A percentile compares a stretch with the other conserved stretches of the same genome.
Conservation (phyloP, 2,113 vertebrate species). For the Talpa occidentalis region DNA sequence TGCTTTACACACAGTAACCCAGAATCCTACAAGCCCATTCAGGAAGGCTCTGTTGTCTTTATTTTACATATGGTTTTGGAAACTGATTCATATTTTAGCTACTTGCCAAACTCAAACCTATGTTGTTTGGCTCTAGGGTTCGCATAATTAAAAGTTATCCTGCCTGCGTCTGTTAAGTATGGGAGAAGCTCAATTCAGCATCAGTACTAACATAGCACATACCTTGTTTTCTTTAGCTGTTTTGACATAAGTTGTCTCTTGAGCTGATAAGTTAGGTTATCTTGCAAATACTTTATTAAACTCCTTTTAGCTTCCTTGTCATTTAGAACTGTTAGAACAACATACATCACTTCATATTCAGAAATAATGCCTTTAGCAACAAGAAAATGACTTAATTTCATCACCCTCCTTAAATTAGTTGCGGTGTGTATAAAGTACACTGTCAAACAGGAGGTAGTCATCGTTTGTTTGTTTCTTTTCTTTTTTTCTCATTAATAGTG, state of each 20-base stretch:
- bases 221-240: not conserved
- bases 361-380: not conserved
- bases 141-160: not conserved
- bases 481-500: not conserved
- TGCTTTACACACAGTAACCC: not conserved
- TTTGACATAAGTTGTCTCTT: not conserved
- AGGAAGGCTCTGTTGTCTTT: not conserved
- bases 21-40: not conserved
- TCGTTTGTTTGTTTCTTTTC: not conserved
- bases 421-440: not conserved
- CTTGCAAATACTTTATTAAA: not conserved
- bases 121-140: not conserved
- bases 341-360: not conserved
- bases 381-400: not conserved
- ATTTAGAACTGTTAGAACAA: not conserved
- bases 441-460: not conserved
- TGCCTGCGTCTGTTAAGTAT: not conserved
- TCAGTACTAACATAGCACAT: not conserved
- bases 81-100: not conserved
- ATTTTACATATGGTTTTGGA: not conserved
- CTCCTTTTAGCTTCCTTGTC: not conserved
- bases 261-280: not conserved
- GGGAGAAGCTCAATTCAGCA: not conserved
- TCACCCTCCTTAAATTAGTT: not conserved
- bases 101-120: not conserved